Evolutionary conservation across 2,797 vertebrate species (phyloP).

Genomic region (Scomberomorus guttatus): DNA sequence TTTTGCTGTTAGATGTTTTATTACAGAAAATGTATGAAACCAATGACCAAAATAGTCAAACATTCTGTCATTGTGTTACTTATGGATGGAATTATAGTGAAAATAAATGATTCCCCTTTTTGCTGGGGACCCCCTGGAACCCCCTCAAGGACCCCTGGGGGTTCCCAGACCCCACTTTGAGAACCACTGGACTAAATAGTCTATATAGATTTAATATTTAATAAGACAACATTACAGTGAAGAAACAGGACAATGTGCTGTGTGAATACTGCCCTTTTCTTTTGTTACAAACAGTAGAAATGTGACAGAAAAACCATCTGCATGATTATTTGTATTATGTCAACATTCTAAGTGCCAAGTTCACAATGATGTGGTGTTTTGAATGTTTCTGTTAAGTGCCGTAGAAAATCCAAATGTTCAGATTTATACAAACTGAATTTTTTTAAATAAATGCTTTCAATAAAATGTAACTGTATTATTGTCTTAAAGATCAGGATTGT

Average conservation of each 20-base stretch:
- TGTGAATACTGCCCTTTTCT: neutral
- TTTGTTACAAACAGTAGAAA: neutral
- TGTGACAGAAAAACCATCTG: neutral
- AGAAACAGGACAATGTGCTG: neutral
- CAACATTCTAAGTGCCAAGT: neutral
- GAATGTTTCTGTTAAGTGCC: neutral
- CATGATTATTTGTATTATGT: neutral
- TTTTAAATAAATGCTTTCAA: neutral
- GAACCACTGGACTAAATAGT: too few relatives aligned
- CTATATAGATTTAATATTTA: too few relatives aligned
- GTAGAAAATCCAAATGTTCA: neutral
- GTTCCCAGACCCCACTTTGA: too few relatives aligned
- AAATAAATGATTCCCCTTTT: too few relatives aligned
- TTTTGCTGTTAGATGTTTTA: too few relatives aligned
- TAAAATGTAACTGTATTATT: neutral
- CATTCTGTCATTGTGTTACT: too few relatives aligned
- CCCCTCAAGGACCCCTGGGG: too few relatives aligned
- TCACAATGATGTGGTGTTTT: neutral
- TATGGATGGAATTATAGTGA: too few relatives aligned
- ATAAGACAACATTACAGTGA: slow-evolving; percentile 7
- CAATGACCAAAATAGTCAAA: too few relatives aligned
- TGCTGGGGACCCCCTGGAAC: too few relatives aligned
- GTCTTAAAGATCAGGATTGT: neutral
- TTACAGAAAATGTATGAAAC: too few relatives aligned
- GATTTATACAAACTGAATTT: neutral